These are phyloP conservation scores for Pandemis cinnamomeana DNA, from an alignment of 2,888 invertebrate species.

Conservation along the genomic window DNA sequence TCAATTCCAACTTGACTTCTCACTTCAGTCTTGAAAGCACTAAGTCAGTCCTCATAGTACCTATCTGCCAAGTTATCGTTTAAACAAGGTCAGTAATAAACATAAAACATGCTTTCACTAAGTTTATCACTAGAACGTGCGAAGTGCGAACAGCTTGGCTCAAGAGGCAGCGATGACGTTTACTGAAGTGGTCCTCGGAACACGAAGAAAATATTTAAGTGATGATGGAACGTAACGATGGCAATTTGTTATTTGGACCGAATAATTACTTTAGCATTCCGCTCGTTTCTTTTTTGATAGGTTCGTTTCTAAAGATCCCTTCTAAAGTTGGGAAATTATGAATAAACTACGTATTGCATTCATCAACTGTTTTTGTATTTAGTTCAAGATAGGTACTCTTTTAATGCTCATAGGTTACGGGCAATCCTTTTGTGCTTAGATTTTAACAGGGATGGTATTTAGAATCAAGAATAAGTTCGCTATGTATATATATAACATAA, in stretches of 20 bases:
- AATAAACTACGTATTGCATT: too few relatives aligned
- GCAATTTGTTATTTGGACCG: neutral
- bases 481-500: neutral
- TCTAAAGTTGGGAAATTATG: too few relatives aligned
- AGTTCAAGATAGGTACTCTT: too few relatives aligned
- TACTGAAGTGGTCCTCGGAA: neutral
- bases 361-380: too few relatives aligned
- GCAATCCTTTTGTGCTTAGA: neutral
- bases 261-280: neutral
- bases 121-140: conserved; percentile 22
- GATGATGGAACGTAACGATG: neutral
- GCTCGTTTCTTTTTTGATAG: neutral
- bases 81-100: conserved; percentile 15
- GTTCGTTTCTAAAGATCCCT: neutral
- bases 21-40: neutral
- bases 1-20: neutral
- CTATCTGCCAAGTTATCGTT: conserved; percentile 18
- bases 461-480: neutral
- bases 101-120: conserved; percentile 17
- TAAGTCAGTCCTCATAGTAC: neutral
- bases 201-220: neutral
- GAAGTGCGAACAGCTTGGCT: conserved; percentile 36
- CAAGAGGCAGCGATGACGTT: neutral
- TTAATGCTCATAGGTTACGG: neutral
- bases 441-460: neutral